Percentiles rank a stretch among this genome's conserved stretches.
Conservation (phyloP, 2,888 invertebrate species). For the Lasioglossum calceatum region DNA sequence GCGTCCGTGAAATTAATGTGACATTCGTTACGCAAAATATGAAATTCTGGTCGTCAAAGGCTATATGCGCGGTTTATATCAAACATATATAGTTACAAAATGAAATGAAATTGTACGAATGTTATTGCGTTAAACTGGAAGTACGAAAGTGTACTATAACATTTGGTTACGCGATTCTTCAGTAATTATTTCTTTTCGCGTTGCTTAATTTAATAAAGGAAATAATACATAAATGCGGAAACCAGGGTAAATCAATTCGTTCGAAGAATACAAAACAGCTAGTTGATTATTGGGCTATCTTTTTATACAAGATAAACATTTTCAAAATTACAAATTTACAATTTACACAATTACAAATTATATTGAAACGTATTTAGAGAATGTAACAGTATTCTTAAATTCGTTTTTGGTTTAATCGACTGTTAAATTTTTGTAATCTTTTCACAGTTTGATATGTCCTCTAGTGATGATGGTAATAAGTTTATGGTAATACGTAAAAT, state of each 20-base stretch:
- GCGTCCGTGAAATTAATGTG: background rate
- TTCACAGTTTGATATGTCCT: background rate
- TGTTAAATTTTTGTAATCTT: background rate
- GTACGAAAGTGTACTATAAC: background rate
- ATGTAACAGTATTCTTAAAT: no score
- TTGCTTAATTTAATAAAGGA: background rate
- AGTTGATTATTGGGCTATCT: no score
- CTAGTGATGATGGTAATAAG: background rate
- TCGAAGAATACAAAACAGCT: no score
- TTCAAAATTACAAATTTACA: background rate
- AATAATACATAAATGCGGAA: background rate
- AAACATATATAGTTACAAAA: background rate
- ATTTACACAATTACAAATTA: no score
- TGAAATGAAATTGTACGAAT: background rate
- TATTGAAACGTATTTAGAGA: no score
- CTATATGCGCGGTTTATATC: background rate
- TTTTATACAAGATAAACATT: background rate
- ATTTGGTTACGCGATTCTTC: background rate
- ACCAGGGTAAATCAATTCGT: background rate
- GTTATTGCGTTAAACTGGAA: background rate
- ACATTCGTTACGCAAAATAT: background rate
- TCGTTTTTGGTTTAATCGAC: no score
- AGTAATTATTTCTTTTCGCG: background rate
- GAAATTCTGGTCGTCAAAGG: background rate
- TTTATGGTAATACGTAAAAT: background rate